phyloP scores from a whole-genome alignment of 2,113 vertebrate genomes.

The Rhinopomastus cyanomelas region DNA sequence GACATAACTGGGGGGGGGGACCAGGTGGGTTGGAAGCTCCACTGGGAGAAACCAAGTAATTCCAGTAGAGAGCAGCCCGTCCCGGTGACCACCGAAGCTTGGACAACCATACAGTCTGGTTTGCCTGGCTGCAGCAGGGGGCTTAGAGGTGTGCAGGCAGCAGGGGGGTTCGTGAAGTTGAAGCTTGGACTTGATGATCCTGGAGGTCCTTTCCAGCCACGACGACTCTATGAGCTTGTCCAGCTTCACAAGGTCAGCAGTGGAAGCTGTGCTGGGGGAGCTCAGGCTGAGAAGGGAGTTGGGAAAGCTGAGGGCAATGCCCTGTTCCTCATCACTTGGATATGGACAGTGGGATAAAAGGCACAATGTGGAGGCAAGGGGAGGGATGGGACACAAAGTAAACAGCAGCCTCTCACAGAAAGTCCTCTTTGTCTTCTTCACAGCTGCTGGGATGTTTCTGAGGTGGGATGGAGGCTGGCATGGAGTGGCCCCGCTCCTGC shows the following conservation, averaged over 20 bases:
- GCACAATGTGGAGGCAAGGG: background rate
- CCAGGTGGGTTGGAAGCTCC: background rate
- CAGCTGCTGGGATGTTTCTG: background rate
- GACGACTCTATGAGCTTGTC: too few relatives aligned
- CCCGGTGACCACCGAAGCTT: background rate
- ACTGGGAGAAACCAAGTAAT: background rate
- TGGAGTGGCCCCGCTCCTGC: fast-evolving
- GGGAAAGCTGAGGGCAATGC: background rate
- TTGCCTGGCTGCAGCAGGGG: fast-evolving
- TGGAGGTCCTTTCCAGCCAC: too few relatives aligned
- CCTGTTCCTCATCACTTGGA: background rate
- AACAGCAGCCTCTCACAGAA: background rate
- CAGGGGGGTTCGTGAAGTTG: background rate
- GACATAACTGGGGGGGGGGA: background rate
- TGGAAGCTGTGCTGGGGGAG: too few relatives aligned
- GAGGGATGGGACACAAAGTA: background rate
- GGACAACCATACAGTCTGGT: background rate
- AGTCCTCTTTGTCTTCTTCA: slow-evolving; percentile 15
- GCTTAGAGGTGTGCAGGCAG: background rate
- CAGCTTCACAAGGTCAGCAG: background rate
- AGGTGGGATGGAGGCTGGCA: background rate
- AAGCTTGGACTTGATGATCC: too few relatives aligned
- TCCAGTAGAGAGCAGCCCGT: background rate
- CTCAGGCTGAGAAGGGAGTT: background rate
- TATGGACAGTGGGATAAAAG: background rate